phyloP scores from a whole-genome alignment of 1,140 invertebrate species.

The Ditylenchus dipsaci region DNA sequence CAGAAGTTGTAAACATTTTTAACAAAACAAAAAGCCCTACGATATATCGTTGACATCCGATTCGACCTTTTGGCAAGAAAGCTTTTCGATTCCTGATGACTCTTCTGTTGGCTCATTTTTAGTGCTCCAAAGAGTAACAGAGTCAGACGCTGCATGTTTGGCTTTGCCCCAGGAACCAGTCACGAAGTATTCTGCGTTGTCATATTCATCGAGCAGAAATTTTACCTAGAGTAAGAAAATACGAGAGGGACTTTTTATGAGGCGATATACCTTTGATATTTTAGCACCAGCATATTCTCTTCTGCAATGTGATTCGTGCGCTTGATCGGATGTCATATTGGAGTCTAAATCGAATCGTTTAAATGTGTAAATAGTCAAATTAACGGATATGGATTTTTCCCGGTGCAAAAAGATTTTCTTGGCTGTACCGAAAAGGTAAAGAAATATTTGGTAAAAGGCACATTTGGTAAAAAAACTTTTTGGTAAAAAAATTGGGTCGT shows the following conservation, averaged over 20 bases:
- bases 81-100: not conserved
- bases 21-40: not conserved
- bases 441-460: too few species aligned
- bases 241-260: too few species aligned
- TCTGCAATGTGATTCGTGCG: not conserved
- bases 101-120: not conserved
- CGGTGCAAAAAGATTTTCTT: too few species aligned
- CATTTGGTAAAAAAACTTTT: too few species aligned
- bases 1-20: not conserved
- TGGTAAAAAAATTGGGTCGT: too few species aligned
- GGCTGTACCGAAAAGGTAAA: too few species aligned
- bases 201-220: conserved; percentile 11
- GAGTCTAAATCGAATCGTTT: not conserved
- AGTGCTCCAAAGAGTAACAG: conserved; percentile 9
- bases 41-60: conserved; percentile 16
- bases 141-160: not conserved
- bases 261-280: conserved; percentile 5
- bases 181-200: conserved; percentile 9
- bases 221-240: conserved; percentile 2
- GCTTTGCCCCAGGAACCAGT: conserved; percentile 6
- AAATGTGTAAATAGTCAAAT: too few species aligned
- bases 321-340: not conserved
- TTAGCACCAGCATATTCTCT: not conserved
- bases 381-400: too few species aligned
- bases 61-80: not conserved